Base-by-base conservation (phyloP, 2,113 vertebrate genomes). In the Malurus cyaneus region DNA sequence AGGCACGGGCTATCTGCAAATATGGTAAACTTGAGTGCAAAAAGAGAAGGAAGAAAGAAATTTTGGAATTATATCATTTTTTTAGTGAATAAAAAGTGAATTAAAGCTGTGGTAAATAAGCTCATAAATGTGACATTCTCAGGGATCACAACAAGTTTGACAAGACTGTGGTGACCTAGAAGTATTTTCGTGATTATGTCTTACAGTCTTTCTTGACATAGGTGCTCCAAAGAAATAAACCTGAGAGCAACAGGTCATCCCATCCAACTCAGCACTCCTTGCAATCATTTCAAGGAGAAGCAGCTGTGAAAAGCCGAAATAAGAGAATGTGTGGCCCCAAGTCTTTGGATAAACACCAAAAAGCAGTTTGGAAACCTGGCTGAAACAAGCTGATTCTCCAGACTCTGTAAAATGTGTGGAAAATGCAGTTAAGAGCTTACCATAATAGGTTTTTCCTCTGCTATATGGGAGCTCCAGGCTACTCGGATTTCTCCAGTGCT, bases 291-390 rank as follows among this genome's bases (percentile, higher is more conserved):
- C 57, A 76, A 91, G 62, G 42, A 76, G 46, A 36, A 89, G 41
- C 59, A 80, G 67, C 50, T 70, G 29, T 73, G 50, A 89, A 92
- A 92, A 61, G 11, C 56, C 32, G 53, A 66, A 50, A 5, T 31
- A 64, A 56, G 49, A 79, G 25, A 88, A 79, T 6, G 7, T 36
- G 52, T 65, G 71, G 70, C 59, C 70, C 19, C 62, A 82, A 39
- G 54, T 34, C 47, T 80, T 92, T 92, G 88, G 81, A 93, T 49
- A n/a, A 85, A 67, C 50, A 80, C 79, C 70, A 91, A 88, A 92
- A 92, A 73, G 78, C 47, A 80, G 21, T 81, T 61, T 62, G 70
- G 69, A 90, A 94, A 94, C 42, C 32, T 82, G 74, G 47, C 32
- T 0, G 4, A 90, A 92, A 86, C 32, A 59, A 91, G n/a, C 17